Conservation (phyloP, 1,140 invertebrate genomes). For the Piezodorus guildinii region DNA sequence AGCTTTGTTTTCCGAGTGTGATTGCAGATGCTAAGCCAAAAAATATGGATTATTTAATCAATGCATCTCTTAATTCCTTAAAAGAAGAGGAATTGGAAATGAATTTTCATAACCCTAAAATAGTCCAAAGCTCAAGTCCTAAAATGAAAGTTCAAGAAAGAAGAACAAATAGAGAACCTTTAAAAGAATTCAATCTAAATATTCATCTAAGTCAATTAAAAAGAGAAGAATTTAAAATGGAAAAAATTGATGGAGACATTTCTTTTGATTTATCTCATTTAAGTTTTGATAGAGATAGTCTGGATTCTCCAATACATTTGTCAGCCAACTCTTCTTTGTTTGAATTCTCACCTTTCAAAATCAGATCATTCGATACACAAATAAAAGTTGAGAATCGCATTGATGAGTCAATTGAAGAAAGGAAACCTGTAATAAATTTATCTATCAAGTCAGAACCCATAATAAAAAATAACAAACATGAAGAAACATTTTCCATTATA, state of each 20-base stretch:
- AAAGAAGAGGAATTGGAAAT: background rate
- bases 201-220: background rate
- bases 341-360: background rate
- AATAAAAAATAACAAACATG: background rate
- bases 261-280: background rate
- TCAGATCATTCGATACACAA: background rate
- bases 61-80: background rate
- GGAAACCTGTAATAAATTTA: too few species aligned
- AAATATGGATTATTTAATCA: background rate
- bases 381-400: background rate
- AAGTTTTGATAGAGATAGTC: background rate
- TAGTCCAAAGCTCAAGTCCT: background rate
- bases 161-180: background rate
- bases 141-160: background rate
- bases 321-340: background rate
- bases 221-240: background rate
- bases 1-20: background rate
- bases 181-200: conserved; percentile 1
- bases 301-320: background rate
- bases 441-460: too few species aligned
- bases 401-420: background rate
- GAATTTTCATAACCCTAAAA: background rate
- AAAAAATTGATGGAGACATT: background rate
- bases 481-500: background rate
- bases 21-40: background rate